A percentile compares a stretch with the other conserved stretches of the same genome.
Evolutionary conservation across 1,140 invertebrate species (phyloP).

Genomic region (Cotesia typhae): DNA sequence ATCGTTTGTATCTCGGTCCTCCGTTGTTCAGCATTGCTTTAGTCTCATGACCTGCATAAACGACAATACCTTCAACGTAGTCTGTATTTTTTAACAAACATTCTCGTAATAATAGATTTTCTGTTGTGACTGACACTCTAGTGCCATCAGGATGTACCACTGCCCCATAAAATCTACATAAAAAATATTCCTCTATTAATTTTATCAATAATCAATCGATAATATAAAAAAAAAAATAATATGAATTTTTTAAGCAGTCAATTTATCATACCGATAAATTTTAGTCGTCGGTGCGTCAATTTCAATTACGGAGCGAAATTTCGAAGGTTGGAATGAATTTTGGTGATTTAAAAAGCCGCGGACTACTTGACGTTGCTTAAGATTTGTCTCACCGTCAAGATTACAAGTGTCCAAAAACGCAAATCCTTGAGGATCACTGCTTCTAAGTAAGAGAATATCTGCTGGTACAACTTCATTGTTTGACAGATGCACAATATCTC

Average conservation of each 20-base stretch:
- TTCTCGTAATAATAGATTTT: constrained; percentile 93
- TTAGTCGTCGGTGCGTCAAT: constrained; percentile 94
- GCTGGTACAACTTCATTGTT: constrained; percentile 97
- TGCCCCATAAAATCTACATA: constrained; percentile 82
- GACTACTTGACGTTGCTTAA: constrained; percentile 93
- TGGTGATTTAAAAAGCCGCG: constrained; percentile 73
- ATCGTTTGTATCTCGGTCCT: constrained; percentile 94
- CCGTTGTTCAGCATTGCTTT: constrained; percentile 98
- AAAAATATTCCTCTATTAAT: background rate
- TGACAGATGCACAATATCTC: constrained; percentile 94
- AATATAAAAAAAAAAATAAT: constrained; percentile 6
- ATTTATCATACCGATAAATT: constrained; percentile 75
- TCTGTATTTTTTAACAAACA: constrained; percentile 94
- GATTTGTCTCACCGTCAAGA: constrained; percentile 98
- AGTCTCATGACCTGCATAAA: constrained; percentile 97
- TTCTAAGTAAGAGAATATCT: constrained; percentile 89
- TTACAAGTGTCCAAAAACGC: constrained; percentile 98
- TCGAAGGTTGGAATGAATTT: constrained; percentile 78
- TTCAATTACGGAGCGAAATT: constrained; percentile 86
- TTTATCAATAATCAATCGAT: too few species aligned
- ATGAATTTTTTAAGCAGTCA: background rate
- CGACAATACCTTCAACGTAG: constrained; percentile 94
- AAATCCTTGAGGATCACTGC: constrained; percentile 91
- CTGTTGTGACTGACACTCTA: constrained; percentile 86
- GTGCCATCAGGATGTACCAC: constrained; percentile 83